A percentile compares a stretch with the other conserved stretches of the same genome.
phyloP scores from a whole-genome alignment of 2,888 invertebrate species.

The Digitonthophagus gazella region DNA sequence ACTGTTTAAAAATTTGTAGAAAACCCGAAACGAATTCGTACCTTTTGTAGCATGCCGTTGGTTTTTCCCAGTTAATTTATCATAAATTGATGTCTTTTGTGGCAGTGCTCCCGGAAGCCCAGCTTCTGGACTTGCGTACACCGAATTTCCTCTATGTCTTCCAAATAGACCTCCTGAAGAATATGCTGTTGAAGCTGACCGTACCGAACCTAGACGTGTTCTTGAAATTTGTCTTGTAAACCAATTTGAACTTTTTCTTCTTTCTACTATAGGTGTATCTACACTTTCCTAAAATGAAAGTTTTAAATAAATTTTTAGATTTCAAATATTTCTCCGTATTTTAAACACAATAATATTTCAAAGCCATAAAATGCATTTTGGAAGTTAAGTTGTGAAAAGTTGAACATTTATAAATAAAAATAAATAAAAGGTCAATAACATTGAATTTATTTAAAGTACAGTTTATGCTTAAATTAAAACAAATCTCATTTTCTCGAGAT shows the following conservation, averaged over 20 bases:
- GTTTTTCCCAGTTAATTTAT: constrained; percentile 73
- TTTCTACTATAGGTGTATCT: constrained; percentile 81
- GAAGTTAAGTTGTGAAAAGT: too few species aligned
- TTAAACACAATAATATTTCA: constrained; percentile 6
- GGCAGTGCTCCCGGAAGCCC: constrained; percentile 56
- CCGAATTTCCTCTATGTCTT: constrained; percentile 75
- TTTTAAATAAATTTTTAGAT: too few species aligned
- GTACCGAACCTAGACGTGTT: constrained; percentile 80
- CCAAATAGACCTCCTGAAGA: constrained; percentile 77
- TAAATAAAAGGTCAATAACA: too few species aligned
- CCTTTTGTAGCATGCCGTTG: constrained; percentile 69
- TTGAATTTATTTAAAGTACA: too few species aligned
- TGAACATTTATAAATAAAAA: too few species aligned
- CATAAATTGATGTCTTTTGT: constrained; percentile 79
- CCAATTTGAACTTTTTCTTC: constrained; percentile 75
- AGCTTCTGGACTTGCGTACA: constrained; percentile 58
- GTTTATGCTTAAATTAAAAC: too few species aligned
- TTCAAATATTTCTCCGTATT: background rate
- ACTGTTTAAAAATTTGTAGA: background rate
- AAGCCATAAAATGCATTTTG: too few species aligned
- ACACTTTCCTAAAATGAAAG: constrained; percentile 72
- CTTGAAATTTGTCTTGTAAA: constrained; percentile 81
- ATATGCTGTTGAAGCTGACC: constrained; percentile 83
- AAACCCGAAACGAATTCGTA: constrained; percentile 41
- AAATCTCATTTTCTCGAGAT: too few species aligned